A percentile compares a stretch with the other conserved stretches of the same genome.
These are phyloP conservation scores for Tethya wilhelma DNA, from an alignment of 37 sponge, comb jelly and placozoan genomes.

Conservation along the genomic window DNA sequence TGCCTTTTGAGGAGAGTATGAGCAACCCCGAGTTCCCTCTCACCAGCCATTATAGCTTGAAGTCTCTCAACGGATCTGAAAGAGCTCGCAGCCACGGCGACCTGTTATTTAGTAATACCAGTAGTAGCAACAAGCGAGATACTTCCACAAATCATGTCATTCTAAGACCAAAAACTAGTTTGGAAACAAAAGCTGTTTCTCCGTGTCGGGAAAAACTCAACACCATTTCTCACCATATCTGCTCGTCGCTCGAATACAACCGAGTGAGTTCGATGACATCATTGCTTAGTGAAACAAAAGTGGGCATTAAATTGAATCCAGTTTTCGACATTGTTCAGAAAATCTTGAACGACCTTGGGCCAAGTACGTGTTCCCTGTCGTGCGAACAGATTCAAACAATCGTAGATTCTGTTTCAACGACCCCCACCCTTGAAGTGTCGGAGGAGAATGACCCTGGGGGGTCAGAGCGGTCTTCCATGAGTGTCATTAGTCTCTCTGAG, in stretches of 20 bases:
- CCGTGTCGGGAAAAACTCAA: constrained; percentile 6
- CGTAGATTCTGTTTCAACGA: background rate
- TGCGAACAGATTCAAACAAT: constrained; percentile 11
- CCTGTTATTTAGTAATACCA: background rate
- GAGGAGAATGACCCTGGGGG: background rate
- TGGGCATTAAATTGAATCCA: background rate
- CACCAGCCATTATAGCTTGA: background rate
- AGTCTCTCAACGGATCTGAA: background rate
- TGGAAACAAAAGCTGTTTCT: constrained; percentile 1
- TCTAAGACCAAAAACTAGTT: too few species aligned
- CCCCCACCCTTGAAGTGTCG: background rate
- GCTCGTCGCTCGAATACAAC: background rate
- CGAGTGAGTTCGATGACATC: background rate
- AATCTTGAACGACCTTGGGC: constrained; percentile 1
- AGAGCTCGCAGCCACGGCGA: constrained; percentile 15
- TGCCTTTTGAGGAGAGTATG: too few species aligned
- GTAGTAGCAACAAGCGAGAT: background rate
- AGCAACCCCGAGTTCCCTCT: constrained; percentile 34
- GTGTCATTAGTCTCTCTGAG: background rate
- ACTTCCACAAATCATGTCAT: too few species aligned
- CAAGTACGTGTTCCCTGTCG: background rate
- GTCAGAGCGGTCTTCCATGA: background rate
- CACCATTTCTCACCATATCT: background rate
- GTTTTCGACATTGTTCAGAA: background rate
- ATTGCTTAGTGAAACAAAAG: background rate